phyloP scores from a whole-genome alignment of 2,888 invertebrate genomes.

The Deilephila elpenor region DNA sequence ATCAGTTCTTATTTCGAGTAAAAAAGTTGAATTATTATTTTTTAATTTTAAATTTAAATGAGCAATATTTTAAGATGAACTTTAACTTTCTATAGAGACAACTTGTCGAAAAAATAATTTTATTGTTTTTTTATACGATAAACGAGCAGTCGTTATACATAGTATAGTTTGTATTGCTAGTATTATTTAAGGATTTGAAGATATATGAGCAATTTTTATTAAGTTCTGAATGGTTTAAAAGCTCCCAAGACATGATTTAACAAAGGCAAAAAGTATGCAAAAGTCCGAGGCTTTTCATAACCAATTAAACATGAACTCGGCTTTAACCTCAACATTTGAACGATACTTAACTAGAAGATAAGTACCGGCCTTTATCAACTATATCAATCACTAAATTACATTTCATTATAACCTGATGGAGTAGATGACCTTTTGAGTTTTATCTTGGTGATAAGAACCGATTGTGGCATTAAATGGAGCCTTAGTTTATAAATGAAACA shows the following conservation, averaged over 20 bases:
- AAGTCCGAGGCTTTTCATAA: constrained; percentile 16
- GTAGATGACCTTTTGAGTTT: constrained; percentile 4
- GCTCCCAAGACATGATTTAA: neutral
- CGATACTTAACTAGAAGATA: neutral
- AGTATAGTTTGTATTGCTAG: neutral
- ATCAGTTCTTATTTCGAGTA: too few relatives aligned
- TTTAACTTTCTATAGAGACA: too few relatives aligned
- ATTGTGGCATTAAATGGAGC: neutral
- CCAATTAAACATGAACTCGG: constrained; percentile 11
- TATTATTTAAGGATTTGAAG: too few relatives aligned
- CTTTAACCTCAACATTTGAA: constrained; percentile 27
- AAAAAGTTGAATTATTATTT: too few relatives aligned
- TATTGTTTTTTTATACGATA: too few relatives aligned
- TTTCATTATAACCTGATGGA: constrained; percentile 15
- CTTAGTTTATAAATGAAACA: too few relatives aligned
- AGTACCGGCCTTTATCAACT: constrained; percentile 3
- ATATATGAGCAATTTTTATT: neutral
- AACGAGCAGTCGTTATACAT: too few relatives aligned
- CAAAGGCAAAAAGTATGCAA: neutral
- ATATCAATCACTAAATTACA: constrained; percentile 13
- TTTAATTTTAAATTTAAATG: too few relatives aligned
- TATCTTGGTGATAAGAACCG: neutral
- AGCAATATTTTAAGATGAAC: too few relatives aligned
- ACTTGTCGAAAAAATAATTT: too few relatives aligned
- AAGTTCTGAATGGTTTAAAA: neutral